A percentile compares a stretch with the other conserved stretches of the same genome.
Evolutionary conservation across 2,888 invertebrate species (phyloP).

Genomic region (Thysanoteuthis rhombus): DNA sequence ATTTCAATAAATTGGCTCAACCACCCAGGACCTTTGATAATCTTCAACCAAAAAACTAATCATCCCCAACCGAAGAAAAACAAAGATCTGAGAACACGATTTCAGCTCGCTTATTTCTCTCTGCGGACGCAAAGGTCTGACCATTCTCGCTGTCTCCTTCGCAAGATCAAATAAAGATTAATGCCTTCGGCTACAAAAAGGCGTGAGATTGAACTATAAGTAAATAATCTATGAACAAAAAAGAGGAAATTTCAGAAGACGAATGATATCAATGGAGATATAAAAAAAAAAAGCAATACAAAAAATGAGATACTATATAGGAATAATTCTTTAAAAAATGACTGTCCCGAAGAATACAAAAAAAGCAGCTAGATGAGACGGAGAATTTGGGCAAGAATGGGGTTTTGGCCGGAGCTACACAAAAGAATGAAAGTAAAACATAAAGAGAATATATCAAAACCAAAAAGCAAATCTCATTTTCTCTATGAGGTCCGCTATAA

Average conservation of each 20-base stretch:
- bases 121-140: not conserved
- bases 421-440: not conserved
- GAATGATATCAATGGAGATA: not conserved
- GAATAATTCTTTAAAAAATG: not conserved
- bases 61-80: not conserved
- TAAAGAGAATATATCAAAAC: not conserved
- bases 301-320: not conserved
- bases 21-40: no score
- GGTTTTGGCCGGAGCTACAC: no score
- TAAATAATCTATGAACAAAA: not conserved
- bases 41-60: no score
- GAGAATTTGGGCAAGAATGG: not conserved
- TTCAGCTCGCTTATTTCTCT: not conserved
- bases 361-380: not conserved
- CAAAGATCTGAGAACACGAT: not conserved
- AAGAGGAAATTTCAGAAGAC: not conserved
- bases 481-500: not conserved
- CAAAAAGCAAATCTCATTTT: not conserved
- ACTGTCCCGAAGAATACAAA: not conserved
- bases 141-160: not conserved
- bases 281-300: not conserved
- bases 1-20: no score
- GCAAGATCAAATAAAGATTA: not conserved
- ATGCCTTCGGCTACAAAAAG: not conserved
- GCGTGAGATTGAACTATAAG: not conserved